Evolutionary conservation across 2,888 invertebrate species (phyloP), one percentile per base, ranked within the genome.

Genomic region (Willowsia nigromaculata): DNA sequence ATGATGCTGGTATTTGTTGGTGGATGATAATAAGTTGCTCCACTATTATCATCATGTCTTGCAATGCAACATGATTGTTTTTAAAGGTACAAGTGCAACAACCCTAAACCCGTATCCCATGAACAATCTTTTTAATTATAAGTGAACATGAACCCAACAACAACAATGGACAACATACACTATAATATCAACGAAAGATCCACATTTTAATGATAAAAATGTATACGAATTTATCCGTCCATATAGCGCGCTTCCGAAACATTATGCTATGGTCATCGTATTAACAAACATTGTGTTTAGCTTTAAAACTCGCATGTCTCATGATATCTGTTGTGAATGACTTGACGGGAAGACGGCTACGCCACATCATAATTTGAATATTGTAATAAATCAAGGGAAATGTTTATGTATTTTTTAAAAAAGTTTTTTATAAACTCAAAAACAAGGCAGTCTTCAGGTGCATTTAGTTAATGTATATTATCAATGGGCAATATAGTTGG

Each of bases 31-130:
- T 85, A 62, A 27, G 30, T 33, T 76, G 62, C 22, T 62, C 11
- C 85, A 76, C 78, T 85, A 85, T 84, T 22, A 84, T 84, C 50
- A 74, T 56, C 71, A 25, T 84, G 71, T 84, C 71, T 53, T 84
- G 53, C 40, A 22, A 56, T n/a, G n/a, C n/a, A n/a, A n/a, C n/a
- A n/a, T 53, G 74, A 71, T 84, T 74, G 74, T 74, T 84, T 56
- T 56, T 7, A 47, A 30, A 30, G 68, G 30, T n/a, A 15, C 47
- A 84, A 25, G 37, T 82, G 47, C 43, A 76, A 76, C 50, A 47
- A 47, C n/a, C n/a, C n/a, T n/a, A n/a, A n/a, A n/a, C 53, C 74
- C 27, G 50, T 50, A 40, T 30, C 27, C 76, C 50, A 56, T 40
- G 40, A 71, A 71, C 6, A 43, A 22, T 68, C 18, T n/a, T 18